Evolutionary conservation across 2,888 invertebrate genomes (phyloP).

Genomic region (Tuta absoluta): DNA sequence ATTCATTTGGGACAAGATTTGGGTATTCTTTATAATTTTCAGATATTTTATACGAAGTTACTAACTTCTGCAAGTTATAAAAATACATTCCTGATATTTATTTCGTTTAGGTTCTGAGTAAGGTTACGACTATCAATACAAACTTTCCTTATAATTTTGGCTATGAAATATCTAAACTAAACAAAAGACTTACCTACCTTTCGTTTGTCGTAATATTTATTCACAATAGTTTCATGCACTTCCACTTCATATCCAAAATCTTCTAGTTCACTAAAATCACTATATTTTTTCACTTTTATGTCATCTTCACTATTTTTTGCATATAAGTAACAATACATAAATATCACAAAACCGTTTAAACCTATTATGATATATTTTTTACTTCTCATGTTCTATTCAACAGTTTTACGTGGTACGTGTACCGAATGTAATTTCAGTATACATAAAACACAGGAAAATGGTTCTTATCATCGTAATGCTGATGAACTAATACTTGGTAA

Average conservation of each 20-base stretch:
- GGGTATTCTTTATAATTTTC: too few relatives aligned
- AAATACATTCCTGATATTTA: too few relatives aligned
- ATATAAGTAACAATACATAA: neutral
- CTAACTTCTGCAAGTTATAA: too few relatives aligned
- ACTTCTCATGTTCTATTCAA: neutral
- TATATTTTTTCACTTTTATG: neutral
- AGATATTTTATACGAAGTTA: too few relatives aligned
- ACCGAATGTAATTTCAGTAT: neutral
- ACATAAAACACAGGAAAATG: too few relatives aligned
- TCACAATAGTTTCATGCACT: conserved; percentile 31
- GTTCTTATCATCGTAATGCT: too few relatives aligned
- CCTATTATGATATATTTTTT: neutral
- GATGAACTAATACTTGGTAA: too few relatives aligned
- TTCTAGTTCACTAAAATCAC: neutral
- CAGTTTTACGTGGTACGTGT: neutral
- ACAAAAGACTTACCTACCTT: conserved; percentile 41
- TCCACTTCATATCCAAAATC: neutral
- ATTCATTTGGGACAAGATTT: too few relatives aligned
- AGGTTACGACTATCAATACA: too few relatives aligned
- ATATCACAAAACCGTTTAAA: neutral
- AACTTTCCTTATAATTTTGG: neutral
- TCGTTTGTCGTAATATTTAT: conserved; percentile 43
- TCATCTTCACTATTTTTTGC: neutral
- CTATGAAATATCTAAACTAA: too few relatives aligned
- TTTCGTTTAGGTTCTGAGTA: too few relatives aligned